Evolutionary conservation across 2,797 vertebrate genomes (phyloP).

Genomic region (Crypturellus tataupa): DNA sequence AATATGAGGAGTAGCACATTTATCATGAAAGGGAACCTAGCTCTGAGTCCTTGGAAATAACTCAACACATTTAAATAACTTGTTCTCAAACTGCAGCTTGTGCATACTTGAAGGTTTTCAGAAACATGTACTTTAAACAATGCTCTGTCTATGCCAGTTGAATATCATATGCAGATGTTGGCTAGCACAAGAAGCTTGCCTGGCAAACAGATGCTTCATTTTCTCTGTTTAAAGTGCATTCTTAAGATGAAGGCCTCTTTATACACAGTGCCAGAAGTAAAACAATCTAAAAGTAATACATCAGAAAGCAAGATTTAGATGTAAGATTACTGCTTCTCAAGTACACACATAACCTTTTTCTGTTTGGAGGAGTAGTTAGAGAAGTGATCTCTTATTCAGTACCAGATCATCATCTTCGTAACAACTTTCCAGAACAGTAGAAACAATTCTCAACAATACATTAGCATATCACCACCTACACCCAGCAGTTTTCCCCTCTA

Average conservation of each 20-base stretch:
- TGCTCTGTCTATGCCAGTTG: rapidly evolving
- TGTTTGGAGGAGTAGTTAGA: background rate
- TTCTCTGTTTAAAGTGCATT: background rate
- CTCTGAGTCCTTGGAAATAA: background rate
- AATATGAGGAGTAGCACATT: background rate
- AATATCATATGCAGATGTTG: background rate
- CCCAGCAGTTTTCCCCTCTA: background rate
- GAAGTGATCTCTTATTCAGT: background rate
- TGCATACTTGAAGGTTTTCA: background rate
- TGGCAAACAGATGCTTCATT: background rate
- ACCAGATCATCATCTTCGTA: background rate
- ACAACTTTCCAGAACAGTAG: background rate
- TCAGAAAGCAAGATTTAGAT: background rate
- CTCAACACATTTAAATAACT: background rate
- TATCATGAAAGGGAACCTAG: background rate
- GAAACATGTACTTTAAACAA: background rate
- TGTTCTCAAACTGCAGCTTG: background rate
- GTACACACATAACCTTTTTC: background rate
- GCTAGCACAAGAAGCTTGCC: background rate
- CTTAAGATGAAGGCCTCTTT: background rate
- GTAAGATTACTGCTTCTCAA: background rate
- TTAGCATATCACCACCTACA: background rate
- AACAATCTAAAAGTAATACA: background rate
- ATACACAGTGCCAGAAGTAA: background rate
- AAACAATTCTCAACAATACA: background rate